Percentiles rank a stretch among this genome's conserved stretches.
phyloP scores from a whole-genome alignment of 1,140 invertebrate species.

The Macrosteles quadrilineatus region DNA sequence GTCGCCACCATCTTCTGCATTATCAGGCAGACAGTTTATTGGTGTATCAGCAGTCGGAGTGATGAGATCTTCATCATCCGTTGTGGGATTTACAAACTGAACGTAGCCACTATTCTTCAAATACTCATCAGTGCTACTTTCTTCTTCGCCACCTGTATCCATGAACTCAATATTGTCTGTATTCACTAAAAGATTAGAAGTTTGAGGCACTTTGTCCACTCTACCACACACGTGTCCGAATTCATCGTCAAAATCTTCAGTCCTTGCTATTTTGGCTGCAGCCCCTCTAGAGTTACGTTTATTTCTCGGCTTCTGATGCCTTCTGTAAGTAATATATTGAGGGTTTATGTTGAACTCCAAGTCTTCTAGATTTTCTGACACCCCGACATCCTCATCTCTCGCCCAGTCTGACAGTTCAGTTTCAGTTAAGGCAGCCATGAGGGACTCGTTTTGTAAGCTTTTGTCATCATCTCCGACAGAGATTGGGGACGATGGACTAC shows the following conservation, averaged over 20 bases:
- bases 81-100: constrained; percentile 60
- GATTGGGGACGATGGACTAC: constrained; percentile 51
- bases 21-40: constrained; percentile 12
- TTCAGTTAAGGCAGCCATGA: constrained; percentile 72
- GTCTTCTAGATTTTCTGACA: constrained; percentile 71
- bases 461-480: constrained; percentile 50
- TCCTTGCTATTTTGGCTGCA: constrained; percentile 48
- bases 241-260: constrained; percentile 48
- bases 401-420: constrained; percentile 86
- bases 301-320: constrained; percentile 51
- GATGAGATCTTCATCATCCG: constrained; percentile 36
- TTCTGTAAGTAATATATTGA: constrained; percentile 52
- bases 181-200: constrained; percentile 44
- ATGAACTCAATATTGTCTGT: constrained; percentile 68
- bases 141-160: constrained; percentile 69
- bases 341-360: constrained; percentile 60
- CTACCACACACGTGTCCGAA: constrained; percentile 53
- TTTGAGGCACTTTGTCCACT: constrained; percentile 34
- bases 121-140: constrained; percentile 41
- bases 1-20: constrained; percentile 44
- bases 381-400: constrained; percentile 64
- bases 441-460: constrained; percentile 41
- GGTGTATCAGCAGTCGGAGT: constrained; percentile 38
- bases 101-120: constrained; percentile 68
- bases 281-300: constrained; percentile 46